Percentiles rank a stretch among this genome's conserved stretches.
These are phyloP conservation scores for Microplitis demolitor DNA, from an alignment of 1,140 invertebrate genomes.

Conservation along the genomic window DNA sequence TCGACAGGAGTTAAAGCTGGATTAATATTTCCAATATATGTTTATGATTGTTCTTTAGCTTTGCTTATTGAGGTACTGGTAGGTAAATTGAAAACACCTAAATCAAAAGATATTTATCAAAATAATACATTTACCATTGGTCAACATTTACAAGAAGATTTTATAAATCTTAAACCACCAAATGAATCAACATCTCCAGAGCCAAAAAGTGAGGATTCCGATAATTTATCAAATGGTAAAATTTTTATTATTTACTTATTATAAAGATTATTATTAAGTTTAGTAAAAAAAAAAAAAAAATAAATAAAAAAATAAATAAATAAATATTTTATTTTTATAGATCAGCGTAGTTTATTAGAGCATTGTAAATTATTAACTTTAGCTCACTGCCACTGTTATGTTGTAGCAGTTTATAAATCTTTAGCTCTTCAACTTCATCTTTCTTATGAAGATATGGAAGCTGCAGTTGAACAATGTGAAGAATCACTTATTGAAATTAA, in stretches of 20 bases:
- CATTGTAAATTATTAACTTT: slow-evolving; percentile 68
- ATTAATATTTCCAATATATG: slow-evolving; percentile 68
- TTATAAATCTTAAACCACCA: slow-evolving; percentile 55
- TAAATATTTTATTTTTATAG: slow-evolving; percentile 36
- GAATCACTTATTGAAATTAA: slow-evolving; percentile 74
- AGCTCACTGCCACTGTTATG: slow-evolving; percentile 72
- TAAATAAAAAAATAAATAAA: no score
- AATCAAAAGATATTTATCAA: slow-evolving; percentile 60
- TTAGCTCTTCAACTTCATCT: slow-evolving; percentile 67
- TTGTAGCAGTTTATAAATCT: slow-evolving; percentile 69
- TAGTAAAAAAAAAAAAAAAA: not conserved
- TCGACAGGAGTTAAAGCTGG: slow-evolving; percentile 39
- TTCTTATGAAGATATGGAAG: slow-evolving; percentile 70
- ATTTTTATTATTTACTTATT: not conserved
- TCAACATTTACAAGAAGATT: slow-evolving; percentile 50
- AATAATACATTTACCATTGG: slow-evolving; percentile 61
- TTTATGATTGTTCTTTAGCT: slow-evolving; percentile 72
- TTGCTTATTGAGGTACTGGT: slow-evolving; percentile 67
- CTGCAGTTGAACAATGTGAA: slow-evolving; percentile 77
- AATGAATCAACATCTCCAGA: slow-evolving; percentile 52
- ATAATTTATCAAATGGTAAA: slow-evolving; percentile 51
- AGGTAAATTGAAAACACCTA: slow-evolving; percentile 56
- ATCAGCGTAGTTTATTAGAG: slow-evolving; percentile 63
- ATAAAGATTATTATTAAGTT: not conserved
- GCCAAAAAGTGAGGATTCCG: slow-evolving; percentile 60